Conservation (phyloP, 2,888 invertebrate species). For the Ferdinandea cuprea region DNA sequence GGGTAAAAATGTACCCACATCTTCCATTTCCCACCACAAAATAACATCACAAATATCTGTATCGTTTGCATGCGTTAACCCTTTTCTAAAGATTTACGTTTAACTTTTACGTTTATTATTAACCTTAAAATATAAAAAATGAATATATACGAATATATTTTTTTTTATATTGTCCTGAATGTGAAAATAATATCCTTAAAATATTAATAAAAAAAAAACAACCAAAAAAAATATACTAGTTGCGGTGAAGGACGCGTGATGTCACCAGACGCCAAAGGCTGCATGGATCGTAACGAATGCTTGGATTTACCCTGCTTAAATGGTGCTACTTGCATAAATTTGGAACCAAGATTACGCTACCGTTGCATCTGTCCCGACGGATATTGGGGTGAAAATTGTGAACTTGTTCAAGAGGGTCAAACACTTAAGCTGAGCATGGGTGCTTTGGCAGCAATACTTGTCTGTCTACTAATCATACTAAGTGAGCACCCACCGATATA, state of each 20-base stretch:
- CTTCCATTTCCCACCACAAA: conserved; percentile 3
- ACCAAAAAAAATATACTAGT: conserved; percentile 83
- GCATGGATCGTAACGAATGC: conserved; percentile 98
- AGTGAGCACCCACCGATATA: conserved; percentile 88
- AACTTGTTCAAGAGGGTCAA: conserved; percentile 96
- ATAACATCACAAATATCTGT: conserved; percentile 29
- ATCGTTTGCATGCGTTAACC: conserved; percentile 66
- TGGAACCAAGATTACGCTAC: conserved; percentile 93
- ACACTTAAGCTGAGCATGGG: conserved; percentile 98
- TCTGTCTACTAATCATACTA: conserved; percentile 97
- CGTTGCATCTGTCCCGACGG: conserved; percentile 96
- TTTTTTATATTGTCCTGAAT: conserved; percentile 51
- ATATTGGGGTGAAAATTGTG: conserved; percentile 97
- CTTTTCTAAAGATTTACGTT: conserved; percentile 25
- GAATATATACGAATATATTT: conserved; percentile 8
- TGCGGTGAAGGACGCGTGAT: conserved; percentile 97
- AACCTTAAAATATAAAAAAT: conserved; percentile 14
- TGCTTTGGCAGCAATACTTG: conserved; percentile 97
- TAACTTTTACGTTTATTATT: conserved; percentile 30
- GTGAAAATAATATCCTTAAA: conserved; percentile 47
- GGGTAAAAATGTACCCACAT: conserved; percentile 13
- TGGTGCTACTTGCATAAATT: conserved; percentile 95
- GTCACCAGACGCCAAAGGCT: conserved; percentile 95
- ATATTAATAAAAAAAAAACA: conserved; percentile 9
- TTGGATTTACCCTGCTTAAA: conserved; percentile 96